phyloP scores from a whole-genome alignment of 2,797 vertebrate genomes.

The Galaxias olidus region DNA sequence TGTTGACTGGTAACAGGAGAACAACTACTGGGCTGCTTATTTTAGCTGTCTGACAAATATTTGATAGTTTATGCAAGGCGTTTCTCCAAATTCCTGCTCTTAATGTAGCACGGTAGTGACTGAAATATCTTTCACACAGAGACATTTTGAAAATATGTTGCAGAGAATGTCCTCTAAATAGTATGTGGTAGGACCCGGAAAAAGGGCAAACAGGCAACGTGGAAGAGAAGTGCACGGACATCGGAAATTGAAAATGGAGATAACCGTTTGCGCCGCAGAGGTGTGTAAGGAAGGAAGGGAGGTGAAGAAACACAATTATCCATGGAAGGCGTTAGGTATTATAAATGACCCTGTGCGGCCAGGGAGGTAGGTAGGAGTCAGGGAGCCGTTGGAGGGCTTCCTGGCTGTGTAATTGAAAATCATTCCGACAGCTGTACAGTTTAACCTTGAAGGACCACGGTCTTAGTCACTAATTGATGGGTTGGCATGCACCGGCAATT shows the following conservation, averaged over 20 bases:
- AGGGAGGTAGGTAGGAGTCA: conserved; percentile 47
- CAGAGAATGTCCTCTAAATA: conserved; percentile 23
- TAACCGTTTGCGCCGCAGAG: conserved; percentile 29
- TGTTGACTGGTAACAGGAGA: too few relatives aligned
- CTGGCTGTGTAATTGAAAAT: conserved; percentile 76
- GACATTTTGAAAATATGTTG: not conserved
- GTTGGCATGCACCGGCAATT: conserved; percentile 54
- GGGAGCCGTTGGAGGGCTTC: conserved; percentile 56
- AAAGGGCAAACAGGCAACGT: conserved; percentile 12
- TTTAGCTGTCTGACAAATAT: too few relatives aligned
- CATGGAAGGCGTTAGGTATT: conserved; percentile 50
- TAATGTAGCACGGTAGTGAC: too few relatives aligned
- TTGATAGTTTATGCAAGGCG: too few relatives aligned
- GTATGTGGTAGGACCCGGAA: conserved; percentile 18
- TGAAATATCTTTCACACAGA: not conserved
- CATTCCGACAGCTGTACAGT: conserved; percentile 77
- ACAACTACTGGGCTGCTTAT: too few relatives aligned
- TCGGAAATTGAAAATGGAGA: conserved; percentile 63
- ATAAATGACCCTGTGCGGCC: conserved; percentile 62
- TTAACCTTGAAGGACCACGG: conserved; percentile 74
- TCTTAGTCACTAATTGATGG: conserved; percentile 73
- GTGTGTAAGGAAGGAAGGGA: conserved; percentile 26
- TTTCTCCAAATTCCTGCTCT: too few relatives aligned
- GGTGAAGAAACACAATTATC: conserved; percentile 60
- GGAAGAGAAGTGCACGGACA: conserved; percentile 41